Evolutionary conservation across 2,888 invertebrate genomes (phyloP), one percentile per base, ranked within the genome.

Genomic region (Aradus depressus): DNA sequence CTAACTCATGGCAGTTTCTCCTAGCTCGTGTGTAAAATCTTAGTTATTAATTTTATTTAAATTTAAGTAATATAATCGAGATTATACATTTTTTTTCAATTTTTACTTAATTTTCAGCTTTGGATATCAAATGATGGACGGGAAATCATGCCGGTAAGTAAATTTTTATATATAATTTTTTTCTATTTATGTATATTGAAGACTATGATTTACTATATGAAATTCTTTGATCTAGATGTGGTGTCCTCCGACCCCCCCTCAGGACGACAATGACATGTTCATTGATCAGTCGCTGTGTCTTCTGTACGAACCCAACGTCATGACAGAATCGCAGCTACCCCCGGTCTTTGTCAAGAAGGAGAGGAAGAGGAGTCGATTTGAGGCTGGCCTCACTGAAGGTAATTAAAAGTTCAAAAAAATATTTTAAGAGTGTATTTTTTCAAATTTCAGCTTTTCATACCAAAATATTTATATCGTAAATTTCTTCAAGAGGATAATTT

Each of bases 201-300:
- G 12, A 28, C 5, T 44, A 21, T 19, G 12, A n/a, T 42, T 42
- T 12, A 4, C 26, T 14, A 18, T 25, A 28, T 35, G 16, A 37
- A 37, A 44, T 19, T 44, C 21, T 14, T n/a, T 51, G 4, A n/a
- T 47, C 14, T 42, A 95, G 93, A 80, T 91, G 75, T 97, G 96
- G 95, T 82, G 88, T 61, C 96, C 96, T 49, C 96, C 95, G 51
- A 96, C 96, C 18, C 96, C 96, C 52, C 95, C 96, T 10, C 82
- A 85, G 66, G 87, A 88, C 67, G 92, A 92, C 63, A 82, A 83
- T 64, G 96, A 96, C 68, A 75, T 92, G 51, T 92, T 92, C 72
- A 80, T 90, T 60, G 95, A 96, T 67, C 77, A 79, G 60, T 81
- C 86, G 54, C 71, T 90, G 67, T 77, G 82, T 55, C 86, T 89